These are phyloP conservation scores for Pelusios castaneus DNA, from an alignment of 2,113 vertebrate genomes.

Conservation along the genomic window DNA sequence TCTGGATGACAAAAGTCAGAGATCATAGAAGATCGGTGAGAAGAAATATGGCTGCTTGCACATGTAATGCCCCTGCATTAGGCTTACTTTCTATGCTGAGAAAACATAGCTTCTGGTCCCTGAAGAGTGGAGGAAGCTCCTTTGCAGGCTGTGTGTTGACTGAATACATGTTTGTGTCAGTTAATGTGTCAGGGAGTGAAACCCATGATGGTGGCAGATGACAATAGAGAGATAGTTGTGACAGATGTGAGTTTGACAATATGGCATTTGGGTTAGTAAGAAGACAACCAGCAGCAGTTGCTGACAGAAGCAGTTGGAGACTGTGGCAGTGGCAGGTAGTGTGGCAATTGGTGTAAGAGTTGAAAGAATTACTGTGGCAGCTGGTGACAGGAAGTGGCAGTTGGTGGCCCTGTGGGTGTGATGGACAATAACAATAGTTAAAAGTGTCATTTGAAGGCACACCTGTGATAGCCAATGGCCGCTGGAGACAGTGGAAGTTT, in stretches of 20 bases:
- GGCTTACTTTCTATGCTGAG: constrained; percentile 43
- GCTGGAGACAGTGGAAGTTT: not conserved
- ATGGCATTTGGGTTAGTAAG: not conserved
- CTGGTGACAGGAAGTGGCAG: not conserved
- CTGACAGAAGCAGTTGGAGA: not conserved
- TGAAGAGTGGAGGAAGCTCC: not conserved
- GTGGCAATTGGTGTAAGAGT: not conserved
- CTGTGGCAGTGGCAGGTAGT: not conserved
- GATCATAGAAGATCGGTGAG: constrained; percentile 22
- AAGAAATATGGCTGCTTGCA: constrained; percentile 18
- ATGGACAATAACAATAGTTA: not conserved
- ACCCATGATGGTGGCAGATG: not conserved
- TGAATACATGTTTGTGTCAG: not conserved
- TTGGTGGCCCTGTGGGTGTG: not conserved
- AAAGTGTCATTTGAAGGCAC: not conserved
- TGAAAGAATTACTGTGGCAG: not conserved
- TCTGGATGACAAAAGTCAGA: constrained; percentile 43
- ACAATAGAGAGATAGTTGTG: not conserved
- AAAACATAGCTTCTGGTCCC: constrained; percentile 5
- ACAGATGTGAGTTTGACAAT: not conserved
- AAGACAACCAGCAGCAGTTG: not conserved
- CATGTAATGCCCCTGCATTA: constrained; percentile 29
- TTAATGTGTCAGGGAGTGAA: not conserved
- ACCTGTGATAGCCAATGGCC: not conserved
- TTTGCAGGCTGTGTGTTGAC: not conserved